These are phyloP conservation scores for Polyommatus iphigenia DNA, from an alignment of 2,888 invertebrate genomes.

Conservation along the genomic window DNA sequence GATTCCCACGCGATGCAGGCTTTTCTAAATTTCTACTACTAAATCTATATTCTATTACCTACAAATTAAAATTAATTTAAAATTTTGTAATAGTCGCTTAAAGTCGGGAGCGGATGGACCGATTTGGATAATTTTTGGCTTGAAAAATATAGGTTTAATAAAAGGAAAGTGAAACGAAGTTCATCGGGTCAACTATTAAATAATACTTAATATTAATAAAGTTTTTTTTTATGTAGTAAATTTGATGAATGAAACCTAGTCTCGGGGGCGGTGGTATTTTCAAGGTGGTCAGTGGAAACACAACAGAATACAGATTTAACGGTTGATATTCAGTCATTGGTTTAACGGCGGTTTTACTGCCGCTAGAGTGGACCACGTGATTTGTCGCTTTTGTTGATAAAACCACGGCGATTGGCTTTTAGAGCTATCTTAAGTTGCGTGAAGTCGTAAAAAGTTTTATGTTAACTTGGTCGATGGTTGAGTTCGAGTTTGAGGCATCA, in stretches of 20 bases:
- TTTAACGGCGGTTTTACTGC: constrained; percentile 48
- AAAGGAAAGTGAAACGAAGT: no score
- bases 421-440: constrained; percentile 2
- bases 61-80: no score
- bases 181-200: no score
- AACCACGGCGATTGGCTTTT: constrained; percentile 22
- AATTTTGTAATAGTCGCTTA: no score
- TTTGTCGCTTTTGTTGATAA: constrained; percentile 17
- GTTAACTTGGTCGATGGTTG: not conserved
- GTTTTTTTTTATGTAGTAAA: no score
- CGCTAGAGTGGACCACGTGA: constrained; percentile 33
- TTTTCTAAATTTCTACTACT: no score
- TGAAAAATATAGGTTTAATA: no score
- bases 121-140: not conserved
- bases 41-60: no score
- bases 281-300: not conserved
- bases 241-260: not conserved
- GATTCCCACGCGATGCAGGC: no score
- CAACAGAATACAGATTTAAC: constrained; percentile 5
- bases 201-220: no score
- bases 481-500: not conserved
- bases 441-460: constrained; percentile 2
- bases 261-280: not conserved
- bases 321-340: constrained; percentile 51
- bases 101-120: no score